Conservation (phyloP, 2,797 vertebrate species). For the Diceros bicornis region DNA sequence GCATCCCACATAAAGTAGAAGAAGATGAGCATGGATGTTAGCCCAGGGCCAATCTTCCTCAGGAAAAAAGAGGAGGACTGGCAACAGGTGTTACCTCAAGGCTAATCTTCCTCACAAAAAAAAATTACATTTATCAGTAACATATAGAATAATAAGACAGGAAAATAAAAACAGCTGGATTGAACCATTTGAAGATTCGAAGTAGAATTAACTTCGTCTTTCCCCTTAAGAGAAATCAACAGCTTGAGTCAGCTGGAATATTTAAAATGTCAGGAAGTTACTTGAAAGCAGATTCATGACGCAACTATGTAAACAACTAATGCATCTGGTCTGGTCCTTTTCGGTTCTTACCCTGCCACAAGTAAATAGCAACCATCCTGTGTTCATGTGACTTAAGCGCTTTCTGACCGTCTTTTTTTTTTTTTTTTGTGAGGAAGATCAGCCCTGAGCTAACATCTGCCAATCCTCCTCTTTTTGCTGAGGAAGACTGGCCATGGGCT, state of each 20-base stretch:
- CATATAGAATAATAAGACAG: not conserved
- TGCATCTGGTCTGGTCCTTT: not conserved
- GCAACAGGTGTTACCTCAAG: too few relatives aligned
- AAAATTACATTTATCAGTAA: not conserved
- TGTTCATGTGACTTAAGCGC: conserved; percentile 23
- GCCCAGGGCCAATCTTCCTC: too few relatives aligned
- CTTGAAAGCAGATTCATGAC: conserved; percentile 70
- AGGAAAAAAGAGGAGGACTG: too few relatives aligned
- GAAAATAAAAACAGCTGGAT: not conserved
- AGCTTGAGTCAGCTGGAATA: conserved; percentile 74
- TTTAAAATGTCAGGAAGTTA: conserved; percentile 74
- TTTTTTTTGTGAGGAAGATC: too few relatives aligned
- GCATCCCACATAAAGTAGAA: too few relatives aligned
- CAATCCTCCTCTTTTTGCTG: too few relatives aligned
- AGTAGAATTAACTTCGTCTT: not conserved
- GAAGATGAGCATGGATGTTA: too few relatives aligned
- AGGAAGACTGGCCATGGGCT: too few relatives aligned
- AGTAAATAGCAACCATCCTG: conserved; percentile 39
- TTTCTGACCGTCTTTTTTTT: conserved; percentile 10
- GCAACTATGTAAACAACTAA: conserved; percentile 75
- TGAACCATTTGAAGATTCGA: not conserved
- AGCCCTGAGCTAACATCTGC: too few relatives aligned
- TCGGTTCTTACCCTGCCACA: not conserved
- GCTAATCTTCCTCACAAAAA: too few relatives aligned
- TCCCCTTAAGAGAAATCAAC: conserved; percentile 44